Percentiles rank a stretch among this genome's conserved stretches.
phyloP scores from a whole-genome alignment of 2,888 invertebrate genomes.

The Aspidiotus rigidus region DNA sequence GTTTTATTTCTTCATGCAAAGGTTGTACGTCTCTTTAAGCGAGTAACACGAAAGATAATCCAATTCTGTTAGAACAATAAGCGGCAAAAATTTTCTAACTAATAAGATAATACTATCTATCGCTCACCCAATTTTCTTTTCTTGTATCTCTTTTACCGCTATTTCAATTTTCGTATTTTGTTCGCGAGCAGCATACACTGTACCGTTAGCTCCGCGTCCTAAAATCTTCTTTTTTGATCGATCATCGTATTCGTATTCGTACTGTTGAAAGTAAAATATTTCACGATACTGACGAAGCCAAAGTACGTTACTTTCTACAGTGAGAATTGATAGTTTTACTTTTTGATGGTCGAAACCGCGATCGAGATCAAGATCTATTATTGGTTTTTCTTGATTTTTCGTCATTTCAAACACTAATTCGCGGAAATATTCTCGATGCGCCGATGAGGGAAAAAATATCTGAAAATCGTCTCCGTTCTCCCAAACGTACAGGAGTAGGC shows the following conservation, averaged over 20 bases:
- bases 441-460: constrained; percentile 88
- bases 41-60: not conserved
- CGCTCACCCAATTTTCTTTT: constrained; percentile 71
- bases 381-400: constrained; percentile 70
- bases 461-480: constrained; percentile 98
- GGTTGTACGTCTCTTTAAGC: constrained; percentile 75
- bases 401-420: constrained; percentile 79
- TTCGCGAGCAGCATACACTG: constrained; percentile 89
- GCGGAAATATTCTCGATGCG: constrained; percentile 73
- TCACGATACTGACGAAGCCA: not conserved
- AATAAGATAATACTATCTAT: constrained; percentile 3
- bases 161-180: constrained; percentile 85
- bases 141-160: constrained; percentile 97
- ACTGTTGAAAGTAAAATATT: constrained; percentile 45
- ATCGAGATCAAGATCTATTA: constrained; percentile 66
- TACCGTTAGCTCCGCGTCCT: constrained; percentile 92
- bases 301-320: not conserved
- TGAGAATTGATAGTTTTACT: constrained; percentile 44
- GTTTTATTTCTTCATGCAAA: constrained; percentile 92
- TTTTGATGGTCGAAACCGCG: constrained; percentile 64
- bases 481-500: constrained; percentile 92
- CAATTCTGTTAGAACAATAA: constrained; percentile 16
- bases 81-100: constrained; percentile 1
- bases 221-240: constrained; percentile 72
- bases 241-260: constrained; percentile 93